These are phyloP conservation scores for Drosophila pandora DNA, from an alignment of 1,140 invertebrate species.

Conservation along the genomic window DNA sequence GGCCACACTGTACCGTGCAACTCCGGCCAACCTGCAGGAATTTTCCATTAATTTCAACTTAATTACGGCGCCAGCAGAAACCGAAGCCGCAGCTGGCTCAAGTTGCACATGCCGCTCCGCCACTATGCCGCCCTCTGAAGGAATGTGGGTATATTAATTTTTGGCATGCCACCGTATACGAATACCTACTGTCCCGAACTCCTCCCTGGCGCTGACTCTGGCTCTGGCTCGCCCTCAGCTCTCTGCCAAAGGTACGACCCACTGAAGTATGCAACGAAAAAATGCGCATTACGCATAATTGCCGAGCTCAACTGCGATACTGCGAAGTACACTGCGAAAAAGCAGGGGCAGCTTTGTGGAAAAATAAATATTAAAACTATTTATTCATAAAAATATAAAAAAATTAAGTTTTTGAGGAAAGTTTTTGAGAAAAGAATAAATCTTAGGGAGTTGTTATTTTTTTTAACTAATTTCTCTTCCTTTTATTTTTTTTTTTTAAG, in stretches of 20 bases:
- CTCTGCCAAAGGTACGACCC: slow-evolving; percentile 20
- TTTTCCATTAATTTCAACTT: slow-evolving; percentile 63
- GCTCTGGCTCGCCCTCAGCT: not conserved
- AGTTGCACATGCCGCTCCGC: slow-evolving; percentile 46
- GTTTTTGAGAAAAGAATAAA: too few species aligned
- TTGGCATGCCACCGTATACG: slow-evolving; percentile 48
- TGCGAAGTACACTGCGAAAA: not conserved
- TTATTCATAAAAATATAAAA: too few species aligned
- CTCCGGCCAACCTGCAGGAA: slow-evolving; percentile 27
- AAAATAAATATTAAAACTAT: not conserved
- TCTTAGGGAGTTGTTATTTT: too few species aligned
- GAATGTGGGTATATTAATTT: slow-evolving; percentile 71
- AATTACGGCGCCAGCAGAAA: slow-evolving; percentile 50
- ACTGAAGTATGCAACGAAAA: slow-evolving; percentile 68
- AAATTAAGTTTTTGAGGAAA: too few species aligned
- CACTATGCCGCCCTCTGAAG: slow-evolving; percentile 10
- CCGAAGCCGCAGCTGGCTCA: slow-evolving; percentile 28
- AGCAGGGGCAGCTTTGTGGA: not conserved
- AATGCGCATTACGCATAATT: slow-evolving; percentile 74
- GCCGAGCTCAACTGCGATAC: slow-evolving; percentile 25
- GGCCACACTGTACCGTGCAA: slow-evolving; percentile 24
- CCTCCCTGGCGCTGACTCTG: not conserved
- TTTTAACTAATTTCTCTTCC: too few species aligned
- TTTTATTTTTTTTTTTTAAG: too few species aligned
- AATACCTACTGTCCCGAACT: not conserved